Base-by-base conservation (phyloP, 2,797 vertebrate species). In the Chaetophractus vellerosus region DNA sequence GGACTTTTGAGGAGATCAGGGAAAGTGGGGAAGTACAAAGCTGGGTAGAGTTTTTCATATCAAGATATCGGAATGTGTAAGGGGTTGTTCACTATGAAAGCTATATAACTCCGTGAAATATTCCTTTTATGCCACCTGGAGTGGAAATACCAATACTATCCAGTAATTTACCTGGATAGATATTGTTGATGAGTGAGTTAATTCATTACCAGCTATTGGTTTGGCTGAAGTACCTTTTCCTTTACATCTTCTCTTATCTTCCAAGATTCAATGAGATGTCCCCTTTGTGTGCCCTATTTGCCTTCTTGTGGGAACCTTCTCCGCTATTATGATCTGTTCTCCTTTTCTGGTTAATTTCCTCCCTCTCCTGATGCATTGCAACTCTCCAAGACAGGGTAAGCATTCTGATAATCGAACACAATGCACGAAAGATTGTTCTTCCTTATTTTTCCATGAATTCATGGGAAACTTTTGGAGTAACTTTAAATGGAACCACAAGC, bases 371-470 rank as follows among this genome's bases (percentile, higher is more conserved):
- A 24, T 26, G 2, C 1, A 15, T 6, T 7, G 3, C 0, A 3
- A 9, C 10, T 71, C 5, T 33, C 45, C 3, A 33, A 23, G 21
- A 28, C 41, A 45, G 11, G 6, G 33, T 7, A 15, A 24, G 9
- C 12, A 18, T n/a, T 4, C 69, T n/a, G 45, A 48, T 36, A 5
- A 23, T 6, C 0, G 0, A 15, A 72, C 4, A 6, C 31, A 5
- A 0, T 0, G 1, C 1, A 5, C 1, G 41, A 48, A 21, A 21
- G 6, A 9, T 14, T 6, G 19, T 19, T 52, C 26, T 19, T 33
- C 4, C 50, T 31, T 1, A 2, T 28, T 82, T 82, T 48, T 45
- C 41, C 36, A 6, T 50, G 33, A 33, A 52, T 28, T 33, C 8
- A 19, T 8, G 1, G 12, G 15, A 36, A 57, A 45, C 7, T 59